Conservation (phyloP, 2,113 vertebrate species). For the Odocoileus virginianus region DNA sequence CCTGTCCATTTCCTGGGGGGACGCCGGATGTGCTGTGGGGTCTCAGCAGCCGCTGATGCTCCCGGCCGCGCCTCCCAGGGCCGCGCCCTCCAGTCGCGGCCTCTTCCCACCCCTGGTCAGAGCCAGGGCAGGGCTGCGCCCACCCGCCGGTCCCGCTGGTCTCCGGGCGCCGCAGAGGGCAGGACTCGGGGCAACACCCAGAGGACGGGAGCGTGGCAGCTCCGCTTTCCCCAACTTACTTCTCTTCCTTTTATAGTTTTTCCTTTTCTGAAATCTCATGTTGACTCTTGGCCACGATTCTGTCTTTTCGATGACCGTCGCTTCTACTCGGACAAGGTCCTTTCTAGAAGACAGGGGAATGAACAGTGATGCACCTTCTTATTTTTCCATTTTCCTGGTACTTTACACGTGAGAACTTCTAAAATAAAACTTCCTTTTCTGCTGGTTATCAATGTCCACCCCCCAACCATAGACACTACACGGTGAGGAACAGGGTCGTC, state of each 20-base stretch:
- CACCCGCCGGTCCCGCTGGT: rapidly evolving
- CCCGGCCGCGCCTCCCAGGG: background rate
- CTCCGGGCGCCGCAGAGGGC: rapidly evolving
- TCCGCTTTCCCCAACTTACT: constrained; percentile 72
- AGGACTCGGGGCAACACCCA: rapidly evolving
- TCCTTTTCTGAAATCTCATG: constrained; percentile 84
- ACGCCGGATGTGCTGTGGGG: rapidly evolving
- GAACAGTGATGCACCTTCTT: rapidly evolving
- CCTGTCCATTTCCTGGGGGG: rapidly evolving
- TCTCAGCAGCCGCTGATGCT: background rate
- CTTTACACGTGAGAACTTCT: rapidly evolving
- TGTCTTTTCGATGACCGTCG: constrained; percentile 90
- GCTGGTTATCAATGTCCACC: background rate
- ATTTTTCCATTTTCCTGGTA: too few species aligned
- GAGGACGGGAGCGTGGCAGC: rapidly evolving
- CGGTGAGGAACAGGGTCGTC: rapidly evolving
- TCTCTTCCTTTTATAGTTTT: constrained; percentile 81
- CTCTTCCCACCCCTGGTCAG: rapidly evolving
- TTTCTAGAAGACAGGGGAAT: background rate
- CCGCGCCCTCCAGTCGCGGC: rapidly evolving
- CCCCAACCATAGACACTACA: background rate
- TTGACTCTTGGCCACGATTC: constrained; percentile 86
- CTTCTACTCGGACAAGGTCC: constrained; percentile 88
- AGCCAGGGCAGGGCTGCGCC: too few species aligned
- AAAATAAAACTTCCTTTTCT: background rate